phyloP scores from a whole-genome alignment of 2,113 vertebrate species.

The Odocoileus hemionus region DNA sequence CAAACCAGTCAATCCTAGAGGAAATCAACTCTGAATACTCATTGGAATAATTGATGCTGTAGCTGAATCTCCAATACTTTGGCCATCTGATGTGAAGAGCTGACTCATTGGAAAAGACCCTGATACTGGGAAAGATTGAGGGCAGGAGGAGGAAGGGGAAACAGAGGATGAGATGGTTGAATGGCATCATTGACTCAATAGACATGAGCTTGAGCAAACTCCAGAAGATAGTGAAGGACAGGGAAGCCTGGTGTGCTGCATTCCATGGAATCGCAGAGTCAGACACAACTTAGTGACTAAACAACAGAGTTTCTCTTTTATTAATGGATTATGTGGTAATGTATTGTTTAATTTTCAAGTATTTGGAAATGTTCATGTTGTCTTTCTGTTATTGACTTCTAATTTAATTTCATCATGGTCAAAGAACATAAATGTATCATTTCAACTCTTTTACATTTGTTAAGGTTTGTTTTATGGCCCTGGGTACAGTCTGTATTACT shows the following conservation, averaged over 20 bases:
- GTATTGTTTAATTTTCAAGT: neutral
- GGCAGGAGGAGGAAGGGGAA: neutral
- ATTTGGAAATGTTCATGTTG: neutral
- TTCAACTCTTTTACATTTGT: neutral
- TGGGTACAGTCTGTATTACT: neutral
- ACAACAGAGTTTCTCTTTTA: neutral
- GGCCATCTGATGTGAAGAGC: neutral
- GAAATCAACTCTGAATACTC: neutral
- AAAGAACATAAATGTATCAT: neutral
- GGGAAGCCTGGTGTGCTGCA: neutral
- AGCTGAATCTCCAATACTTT: neutral
- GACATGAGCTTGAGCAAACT: neutral
- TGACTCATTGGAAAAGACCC: neutral
- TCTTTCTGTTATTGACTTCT: neutral
- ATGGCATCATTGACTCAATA: neutral
- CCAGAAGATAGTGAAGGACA: neutral
- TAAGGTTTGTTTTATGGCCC: neutral
- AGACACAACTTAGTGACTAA: neutral
- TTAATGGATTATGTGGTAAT: neutral
- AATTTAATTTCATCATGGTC: neutral
- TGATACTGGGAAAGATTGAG: neutral
- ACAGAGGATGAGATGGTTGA: neutral
- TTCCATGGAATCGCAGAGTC: neutral
- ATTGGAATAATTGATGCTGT: neutral
- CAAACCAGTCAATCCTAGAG: neutral